Percentiles rank a stretch among this genome's conserved stretches.
Evolutionary conservation across 2,888 invertebrate genomes (phyloP).

Genomic region (Drosophila rellima): DNA sequence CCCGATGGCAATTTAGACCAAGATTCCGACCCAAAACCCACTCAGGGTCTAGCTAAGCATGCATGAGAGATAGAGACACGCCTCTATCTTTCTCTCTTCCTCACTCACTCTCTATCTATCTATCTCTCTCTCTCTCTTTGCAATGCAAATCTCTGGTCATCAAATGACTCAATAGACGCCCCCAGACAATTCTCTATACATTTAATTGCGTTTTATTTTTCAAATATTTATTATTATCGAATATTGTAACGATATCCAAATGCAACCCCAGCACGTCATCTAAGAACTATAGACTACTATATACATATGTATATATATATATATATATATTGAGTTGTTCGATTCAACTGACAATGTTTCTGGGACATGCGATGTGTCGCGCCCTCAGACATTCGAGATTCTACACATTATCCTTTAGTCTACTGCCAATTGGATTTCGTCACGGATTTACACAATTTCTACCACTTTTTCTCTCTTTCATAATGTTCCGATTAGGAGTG

Average conservation of each 20-base stretch:
- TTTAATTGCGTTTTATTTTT: slow-evolving; percentile 81
- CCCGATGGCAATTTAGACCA: neutral
- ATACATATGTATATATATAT: slow-evolving; percentile 26
- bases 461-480: slow-evolving; percentile 2
- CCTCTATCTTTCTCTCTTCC: slow-evolving; percentile 25
- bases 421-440: slow-evolving; percentile 35
- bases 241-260: slow-evolving; percentile 67
- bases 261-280: slow-evolving; percentile 39
- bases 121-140: slow-evolving; percentile 20
- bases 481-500: slow-evolving; percentile 39
- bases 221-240: slow-evolving; percentile 81
- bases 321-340: slow-evolving; percentile 20
- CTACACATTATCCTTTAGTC: slow-evolving; percentile 17
- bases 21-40: slow-evolving; percentile 1
- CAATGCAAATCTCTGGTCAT: slow-evolving; percentile 63
- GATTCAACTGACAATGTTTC: slow-evolving; percentile 52
- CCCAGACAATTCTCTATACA: slow-evolving; percentile 37
- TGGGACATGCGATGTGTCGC: slow-evolving; percentile 66
- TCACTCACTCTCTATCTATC: slow-evolving; percentile 1
- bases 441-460: slow-evolving; percentile 35
- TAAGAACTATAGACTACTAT: slow-evolving; percentile 42
- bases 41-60: slow-evolving; percentile 10
- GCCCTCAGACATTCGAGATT: slow-evolving; percentile 37
- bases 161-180: slow-evolving; percentile 69
- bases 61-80: slow-evolving; percentile 30